Percentiles rank a stretch among this genome's conserved stretches.
Conservation (phyloP, 2,797 vertebrate species). For the Caiman crocodilus region DNA sequence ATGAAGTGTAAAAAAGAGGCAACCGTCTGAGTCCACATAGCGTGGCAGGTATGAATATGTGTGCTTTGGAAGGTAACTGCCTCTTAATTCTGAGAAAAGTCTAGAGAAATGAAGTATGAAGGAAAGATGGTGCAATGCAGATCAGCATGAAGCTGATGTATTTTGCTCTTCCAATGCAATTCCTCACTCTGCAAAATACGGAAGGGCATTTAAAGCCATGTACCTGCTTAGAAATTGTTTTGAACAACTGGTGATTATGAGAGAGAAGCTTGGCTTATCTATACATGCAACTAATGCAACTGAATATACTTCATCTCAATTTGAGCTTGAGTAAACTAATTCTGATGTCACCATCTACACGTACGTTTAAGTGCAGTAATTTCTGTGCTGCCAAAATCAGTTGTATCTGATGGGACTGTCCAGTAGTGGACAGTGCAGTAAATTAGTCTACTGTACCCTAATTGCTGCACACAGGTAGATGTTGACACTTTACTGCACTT, state of each 20-base stretch:
- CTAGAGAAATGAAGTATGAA: neutral
- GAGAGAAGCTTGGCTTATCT: neutral
- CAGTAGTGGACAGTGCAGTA: no score
- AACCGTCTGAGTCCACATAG: neutral
- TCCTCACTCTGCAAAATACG: neutral
- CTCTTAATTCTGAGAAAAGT: constrained; percentile 19
- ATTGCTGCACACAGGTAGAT: no score
- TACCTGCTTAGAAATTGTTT: constrained; percentile 19
- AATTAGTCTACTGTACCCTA: no score
- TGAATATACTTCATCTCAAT: no score
- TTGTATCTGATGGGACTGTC: no score
- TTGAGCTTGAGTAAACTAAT: no score
- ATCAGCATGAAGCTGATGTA: neutral
- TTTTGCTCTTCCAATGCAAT: constrained; percentile 5
- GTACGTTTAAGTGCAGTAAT: no score
- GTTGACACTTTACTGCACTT: no score
- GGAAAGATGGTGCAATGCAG: neutral
- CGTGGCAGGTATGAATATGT: constrained; percentile 38
- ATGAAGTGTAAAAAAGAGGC: constrained; percentile 44
- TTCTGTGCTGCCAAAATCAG: no score
- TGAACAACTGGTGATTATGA: neutral
- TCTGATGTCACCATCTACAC: no score
- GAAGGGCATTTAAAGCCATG: neutral
- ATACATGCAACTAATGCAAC: no score
- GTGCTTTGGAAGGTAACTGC: constrained; percentile 17